phyloP scores from a whole-genome alignment of 1,140 invertebrate genomes.

The Euura saliciscinereae region DNA sequence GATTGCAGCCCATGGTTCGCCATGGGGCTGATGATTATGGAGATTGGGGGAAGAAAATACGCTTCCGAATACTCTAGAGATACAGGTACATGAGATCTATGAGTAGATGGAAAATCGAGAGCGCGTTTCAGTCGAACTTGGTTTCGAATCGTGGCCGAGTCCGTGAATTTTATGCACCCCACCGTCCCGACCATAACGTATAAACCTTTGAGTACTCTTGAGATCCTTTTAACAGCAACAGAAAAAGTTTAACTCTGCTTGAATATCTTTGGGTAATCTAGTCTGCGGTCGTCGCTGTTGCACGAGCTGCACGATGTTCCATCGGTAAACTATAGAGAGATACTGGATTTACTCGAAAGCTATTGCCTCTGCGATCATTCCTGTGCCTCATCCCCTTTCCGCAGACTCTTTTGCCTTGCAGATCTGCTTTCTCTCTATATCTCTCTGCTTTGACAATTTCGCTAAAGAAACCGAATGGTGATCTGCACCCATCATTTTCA shows the following conservation, averaged over 20 bases:
- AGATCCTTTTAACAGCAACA: neutral
- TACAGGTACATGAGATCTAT: neutral
- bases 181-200: neutral
- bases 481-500: neutral
- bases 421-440: neutral
- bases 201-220: neutral
- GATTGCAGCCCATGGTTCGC: neutral
- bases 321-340: neutral
- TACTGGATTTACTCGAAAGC: neutral
- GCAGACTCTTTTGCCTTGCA: neutral
- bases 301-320: neutral
- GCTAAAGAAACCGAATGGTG: neutral
- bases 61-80: slow-evolving; percentile 1
- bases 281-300: neutral
- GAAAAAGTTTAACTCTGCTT: neutral
- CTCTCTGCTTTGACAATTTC: too few relatives aligned
- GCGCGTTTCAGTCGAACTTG: slow-evolving; percentile 1
- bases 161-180: slow-evolving; percentile 13
- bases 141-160: neutral
- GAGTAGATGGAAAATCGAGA: slow-evolving; percentile 1
- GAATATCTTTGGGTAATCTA: neutral
- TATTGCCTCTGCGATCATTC: neutral
- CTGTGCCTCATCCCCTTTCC: neutral
- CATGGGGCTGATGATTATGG: neutral
- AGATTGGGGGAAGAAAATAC: neutral